Evolutionary conservation across 2,797 vertebrate species (phyloP).

Genomic region (Ataeniobius toweri): DNA sequence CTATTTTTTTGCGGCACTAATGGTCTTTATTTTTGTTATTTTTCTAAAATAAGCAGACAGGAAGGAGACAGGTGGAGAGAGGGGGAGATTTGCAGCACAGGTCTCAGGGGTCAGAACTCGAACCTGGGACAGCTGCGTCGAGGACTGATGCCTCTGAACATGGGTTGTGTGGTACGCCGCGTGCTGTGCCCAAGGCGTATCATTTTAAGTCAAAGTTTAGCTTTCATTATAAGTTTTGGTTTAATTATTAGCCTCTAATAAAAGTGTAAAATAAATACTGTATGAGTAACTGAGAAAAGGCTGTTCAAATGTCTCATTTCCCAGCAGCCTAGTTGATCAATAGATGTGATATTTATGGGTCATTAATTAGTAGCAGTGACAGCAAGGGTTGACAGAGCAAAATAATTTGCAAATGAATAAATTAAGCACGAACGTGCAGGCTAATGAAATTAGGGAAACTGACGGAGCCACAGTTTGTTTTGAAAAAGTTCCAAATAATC

Average conservation of each 20-base stretch:
- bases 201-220: slow-evolving; percentile 24
- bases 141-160: no score
- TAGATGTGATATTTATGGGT: slow-evolving; percentile 39
- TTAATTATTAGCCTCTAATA: slow-evolving; percentile 31
- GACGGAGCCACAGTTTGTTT: neutral
- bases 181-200: no score
- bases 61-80: no score
- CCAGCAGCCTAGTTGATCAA: slow-evolving; percentile 31
- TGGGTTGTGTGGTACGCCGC: no score
- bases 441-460: neutral
- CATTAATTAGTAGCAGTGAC: slow-evolving; percentile 40
- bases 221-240: slow-evolving; percentile 7
- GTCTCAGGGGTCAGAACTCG: no score
- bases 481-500: slow-evolving; percentile 1
- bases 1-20: neutral
- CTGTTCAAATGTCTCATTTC: slow-evolving; percentile 36
- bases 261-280: slow-evolving; percentile 30
- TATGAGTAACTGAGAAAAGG: slow-evolving; percentile 20
- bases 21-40: no score
- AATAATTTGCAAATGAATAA: slow-evolving; percentile 17
- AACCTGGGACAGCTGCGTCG: no score
- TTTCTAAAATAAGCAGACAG: no score
- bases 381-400: slow-evolving; percentile 8
- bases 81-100: no score
- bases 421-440: neutral